These are phyloP conservation scores for Protomyctophum bolini DNA, from an alignment of 2,113 vertebrate species.

Conservation along the genomic window DNA sequence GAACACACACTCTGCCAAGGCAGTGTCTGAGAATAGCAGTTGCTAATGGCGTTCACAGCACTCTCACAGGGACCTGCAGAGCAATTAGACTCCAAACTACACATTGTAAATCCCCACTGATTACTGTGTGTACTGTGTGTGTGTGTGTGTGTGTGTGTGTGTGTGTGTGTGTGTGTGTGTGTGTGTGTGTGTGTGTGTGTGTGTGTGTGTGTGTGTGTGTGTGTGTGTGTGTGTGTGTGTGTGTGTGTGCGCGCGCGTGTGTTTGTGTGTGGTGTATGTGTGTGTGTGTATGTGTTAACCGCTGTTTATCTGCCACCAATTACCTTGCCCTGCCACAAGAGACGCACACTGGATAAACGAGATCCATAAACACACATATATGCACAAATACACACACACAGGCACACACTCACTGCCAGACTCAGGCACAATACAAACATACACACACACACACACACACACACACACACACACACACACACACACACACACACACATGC, in stretches of 20 bases:
- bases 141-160: constrained; percentile 5
- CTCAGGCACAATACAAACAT: neutral
- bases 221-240: constrained; percentile 12
- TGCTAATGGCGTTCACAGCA: constrained; percentile 92
- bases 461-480: constrained; percentile 5
- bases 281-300: constrained; percentile 84
- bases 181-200: constrained; percentile 63
- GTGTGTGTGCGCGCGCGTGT: constrained; percentile 48
- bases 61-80: constrained; percentile 93
- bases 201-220: constrained; percentile 48
- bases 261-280: constrained; percentile 31
- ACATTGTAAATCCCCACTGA: constrained; percentile 98
- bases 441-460: constrained; percentile 38
- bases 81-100: constrained; percentile 98
- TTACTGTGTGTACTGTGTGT: constrained; percentile 80
- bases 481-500: neutral
- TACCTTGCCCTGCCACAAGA: constrained; percentile 86
- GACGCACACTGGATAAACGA: constrained; percentile 83
- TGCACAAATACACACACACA: constrained; percentile 20
- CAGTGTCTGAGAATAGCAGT: constrained; percentile 84
- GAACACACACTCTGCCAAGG: constrained; percentile 23
- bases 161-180: constrained; percentile 41
- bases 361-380: constrained; percentile 74
- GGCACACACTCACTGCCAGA: neutral
- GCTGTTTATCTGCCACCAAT: constrained; percentile 96